These are phyloP conservation scores for Thinocorus orbignyianus DNA, from an alignment of 2,113 vertebrate species.

Conservation along the genomic window DNA sequence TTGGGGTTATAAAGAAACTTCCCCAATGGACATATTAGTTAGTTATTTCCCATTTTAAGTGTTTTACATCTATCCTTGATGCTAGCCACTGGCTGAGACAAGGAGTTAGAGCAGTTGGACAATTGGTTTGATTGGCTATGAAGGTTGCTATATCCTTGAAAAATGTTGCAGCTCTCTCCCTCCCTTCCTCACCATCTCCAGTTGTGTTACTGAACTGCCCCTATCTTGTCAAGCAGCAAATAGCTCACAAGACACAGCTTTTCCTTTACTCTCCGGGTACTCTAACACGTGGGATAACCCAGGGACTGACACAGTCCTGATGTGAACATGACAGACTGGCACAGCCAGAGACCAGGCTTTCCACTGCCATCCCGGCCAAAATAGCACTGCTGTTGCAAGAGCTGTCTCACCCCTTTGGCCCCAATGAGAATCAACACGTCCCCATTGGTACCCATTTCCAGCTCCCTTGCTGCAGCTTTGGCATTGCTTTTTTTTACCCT, in stretches of 20 bases:
- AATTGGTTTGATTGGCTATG: slow-evolving; percentile 35
- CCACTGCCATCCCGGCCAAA: neutral
- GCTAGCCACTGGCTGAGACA: neutral
- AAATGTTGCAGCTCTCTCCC: neutral
- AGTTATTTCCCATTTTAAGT: slow-evolving; percentile 64
- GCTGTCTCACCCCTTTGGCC: neutral
- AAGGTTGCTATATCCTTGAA: slow-evolving; percentile 37
- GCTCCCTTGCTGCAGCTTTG: neutral
- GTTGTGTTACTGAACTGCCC: neutral
- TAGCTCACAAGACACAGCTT: neutral
- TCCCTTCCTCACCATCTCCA: neutral
- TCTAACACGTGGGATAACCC: neutral
- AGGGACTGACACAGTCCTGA: neutral
- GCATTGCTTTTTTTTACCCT: neutral
- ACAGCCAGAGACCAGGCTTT: neutral
- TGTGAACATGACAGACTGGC: neutral
- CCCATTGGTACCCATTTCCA: rapidly evolving
- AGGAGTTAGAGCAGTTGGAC: slow-evolving; percentile 1
- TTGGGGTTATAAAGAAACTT: slow-evolving; percentile 56
- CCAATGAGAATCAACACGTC: neutral
- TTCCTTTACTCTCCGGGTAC: neutral
- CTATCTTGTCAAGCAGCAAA: neutral
- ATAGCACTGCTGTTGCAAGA: neutral
- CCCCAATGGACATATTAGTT: slow-evolving; percentile 54
- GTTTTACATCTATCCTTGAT: slow-evolving; percentile 62